Base-by-base conservation (phyloP, 2,888 invertebrate species). In the Nasonia oneida region DNA sequence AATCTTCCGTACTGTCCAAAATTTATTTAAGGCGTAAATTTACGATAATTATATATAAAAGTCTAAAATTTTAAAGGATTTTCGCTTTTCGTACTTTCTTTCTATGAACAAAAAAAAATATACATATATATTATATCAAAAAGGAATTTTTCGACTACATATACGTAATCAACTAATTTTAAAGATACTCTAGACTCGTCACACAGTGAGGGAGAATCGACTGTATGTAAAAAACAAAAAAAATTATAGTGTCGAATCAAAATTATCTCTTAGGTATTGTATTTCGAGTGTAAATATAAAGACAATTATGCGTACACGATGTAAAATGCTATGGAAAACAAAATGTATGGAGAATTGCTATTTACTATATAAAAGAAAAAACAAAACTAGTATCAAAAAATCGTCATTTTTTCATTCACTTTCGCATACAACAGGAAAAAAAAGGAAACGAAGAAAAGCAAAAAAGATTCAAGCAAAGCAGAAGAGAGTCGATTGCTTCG, bases 241-340 rank as follows among this genome's bases (percentile, higher is more conserved):
- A 50, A 79, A 80, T 82, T 73, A 8, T 50, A 85, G 78, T 84
- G 29, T 85, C 71, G 67, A 87, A 87, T 84, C 81, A 87, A 87
- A 87, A 87, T 84, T 75, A 86, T 83, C 70, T 81, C 71, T 14
- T 81, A 84, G 42, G 79, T 61, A 77, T 80, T 61, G 57, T 79
- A 81, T 75, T 84, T 81, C 74, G 57, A 78, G 8, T 84, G 84
- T 84, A 87, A 79, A 85, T 87, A 87, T 67, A 42, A 81, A 73
- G 61, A 79, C 29, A 67, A 73, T 8, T 64, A 73, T 75, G 53
- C 73, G 73, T 83, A 83, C 18, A 61, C 39, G 75, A 61, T 81
- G 87, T 84, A 87, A 87, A 84, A 82, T 53, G 57, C 14, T 78
- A 64, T 64, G 39, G 50, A 42, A 15, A 84, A 77, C 50, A 81